Base-by-base conservation (phyloP, 2,888 invertebrate genomes). In the Chrysina gloriosa region DNA sequence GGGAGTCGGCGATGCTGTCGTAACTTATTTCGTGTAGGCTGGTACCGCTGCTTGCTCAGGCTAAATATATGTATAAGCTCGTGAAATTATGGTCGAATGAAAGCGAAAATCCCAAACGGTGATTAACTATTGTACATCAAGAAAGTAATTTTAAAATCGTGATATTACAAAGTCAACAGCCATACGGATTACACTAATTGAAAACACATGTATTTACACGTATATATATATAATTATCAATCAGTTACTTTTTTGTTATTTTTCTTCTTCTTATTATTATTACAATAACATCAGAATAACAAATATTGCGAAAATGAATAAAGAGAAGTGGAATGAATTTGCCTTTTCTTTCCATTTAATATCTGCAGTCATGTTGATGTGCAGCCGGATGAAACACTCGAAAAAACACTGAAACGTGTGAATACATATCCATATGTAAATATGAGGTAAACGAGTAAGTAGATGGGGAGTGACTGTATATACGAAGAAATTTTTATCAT, bases 111-210 rank as follows among this genome's bases (percentile, higher is more conserved):
- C 31, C 19, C 9, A 16, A 16, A 31, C 14, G 25, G 52, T 52
- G 52, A 52, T n/a, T 31, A 52, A 31, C 52, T 52, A n/a, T n/a
- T n/a, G n/a, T n/a, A 52, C 52, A 52, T 19, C 29, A 16, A 52
- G 19, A 50, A 52, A 31, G 31, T 31, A 31, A 31, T 52, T 19
- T 52, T 67, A 68, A 69, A 65, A 71, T 67, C 67, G 66, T 72
- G 71, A 73, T 71, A 72, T 72, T 70, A 72, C 65, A 52, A 65
- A 64, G 69, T 61, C 71, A 72, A 73, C 71, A 73, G 73, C 73
- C 73, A 73, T 70, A 58, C 61, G 71, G 71, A 69, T 69, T 70
- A 72, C 69, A 73, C 69, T 71, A 69, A 68, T 71, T 72, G 42
- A 71, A 47, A 72, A 71, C 50, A 66, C 71, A 71, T 69, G 68